Base-by-base conservation (phyloP, 2,797 vertebrate genomes). In the Peromyscus attwateri region DNA sequence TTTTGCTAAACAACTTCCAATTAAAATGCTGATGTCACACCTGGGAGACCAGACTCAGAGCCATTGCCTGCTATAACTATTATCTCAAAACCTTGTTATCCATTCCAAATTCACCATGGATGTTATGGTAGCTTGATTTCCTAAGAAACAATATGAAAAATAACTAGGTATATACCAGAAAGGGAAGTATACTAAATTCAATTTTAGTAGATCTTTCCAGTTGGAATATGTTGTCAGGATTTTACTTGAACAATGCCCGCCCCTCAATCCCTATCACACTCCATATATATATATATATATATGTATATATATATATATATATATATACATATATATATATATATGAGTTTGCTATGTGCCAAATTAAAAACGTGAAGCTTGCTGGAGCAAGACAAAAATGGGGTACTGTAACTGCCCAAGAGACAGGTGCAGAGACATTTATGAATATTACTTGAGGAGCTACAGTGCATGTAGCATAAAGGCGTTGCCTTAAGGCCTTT, bases 341-440 rank as follows among this genome's bases (percentile, higher is more conserved):
- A 16, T 55, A 97, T 5, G 6, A 27, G 52, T 37, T 95, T 40
- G 55, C 70, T 79, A 0, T 76, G 81, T 96, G 94, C 84, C 87
- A 94, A 82, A 57, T 88, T 94, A 66, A 92, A 95, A 97, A 92
- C 40, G 34, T 60, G 57, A 93, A 96, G 55, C 40, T 77, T 66
- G 73, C 57, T 34, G 46, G 64, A 5, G 55, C 82, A 73, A 94
- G 81, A 49, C 37, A 93, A 62, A 94, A 79, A 43, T 31, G 19
- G 37, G 70, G 29, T 57, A 29, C 62, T 23, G 46, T 27, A 84
- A 94, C 46, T 95, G 84, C 92, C 95, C 93, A 92, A 31, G 40
- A 95, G 79, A 80, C 76, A 96, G 94, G 87, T 88, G 76, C 94
- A 70, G 34, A 89, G 31, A 70, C 37, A 73, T 40, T 97, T 90